Evolutionary conservation across 2,113 vertebrate species (phyloP).

Genomic region (Pituophis catenifer): DNA sequence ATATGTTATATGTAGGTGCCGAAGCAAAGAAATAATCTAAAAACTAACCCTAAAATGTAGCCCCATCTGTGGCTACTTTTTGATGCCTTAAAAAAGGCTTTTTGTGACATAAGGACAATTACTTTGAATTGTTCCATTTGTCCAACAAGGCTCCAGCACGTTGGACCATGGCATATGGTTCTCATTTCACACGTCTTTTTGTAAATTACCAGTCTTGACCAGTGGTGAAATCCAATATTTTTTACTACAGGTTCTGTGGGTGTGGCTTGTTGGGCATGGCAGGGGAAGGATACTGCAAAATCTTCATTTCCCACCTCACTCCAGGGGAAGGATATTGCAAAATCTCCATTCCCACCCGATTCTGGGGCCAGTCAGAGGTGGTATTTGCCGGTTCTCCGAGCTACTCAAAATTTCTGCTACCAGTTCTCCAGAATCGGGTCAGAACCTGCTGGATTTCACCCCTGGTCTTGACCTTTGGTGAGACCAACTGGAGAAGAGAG

Average conservation of each 20-base stretch:
- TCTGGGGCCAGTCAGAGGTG: too few species aligned
- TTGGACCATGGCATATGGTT: not conserved
- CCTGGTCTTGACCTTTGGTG: not conserved
- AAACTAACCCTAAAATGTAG: not conserved
- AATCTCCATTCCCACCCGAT: too few species aligned
- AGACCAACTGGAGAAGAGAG: not conserved
- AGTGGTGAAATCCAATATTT: too few species aligned
- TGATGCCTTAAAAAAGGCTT: not conserved
- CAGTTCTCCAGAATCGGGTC: too few species aligned
- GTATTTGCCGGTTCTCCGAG: too few species aligned
- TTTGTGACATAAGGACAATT: not conserved
- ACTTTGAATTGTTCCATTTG: not conserved
- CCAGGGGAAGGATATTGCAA: too few species aligned
- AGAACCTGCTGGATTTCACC: too few species aligned
- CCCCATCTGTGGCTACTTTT: not conserved
- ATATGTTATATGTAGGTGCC: slow-evolving; percentile 1
- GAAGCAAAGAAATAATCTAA: not conserved
- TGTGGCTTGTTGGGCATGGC: too few species aligned
- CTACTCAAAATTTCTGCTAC: too few species aligned
- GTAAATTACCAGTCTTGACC: not conserved
- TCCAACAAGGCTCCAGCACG: not conserved
- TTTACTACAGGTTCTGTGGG: too few species aligned
- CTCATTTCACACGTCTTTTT: not conserved
- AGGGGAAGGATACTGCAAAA: too few species aligned
- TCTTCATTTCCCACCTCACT: too few species aligned